Base-by-base conservation (phyloP, 2,113 vertebrate species). In the Theristicus caerulescens region DNA sequence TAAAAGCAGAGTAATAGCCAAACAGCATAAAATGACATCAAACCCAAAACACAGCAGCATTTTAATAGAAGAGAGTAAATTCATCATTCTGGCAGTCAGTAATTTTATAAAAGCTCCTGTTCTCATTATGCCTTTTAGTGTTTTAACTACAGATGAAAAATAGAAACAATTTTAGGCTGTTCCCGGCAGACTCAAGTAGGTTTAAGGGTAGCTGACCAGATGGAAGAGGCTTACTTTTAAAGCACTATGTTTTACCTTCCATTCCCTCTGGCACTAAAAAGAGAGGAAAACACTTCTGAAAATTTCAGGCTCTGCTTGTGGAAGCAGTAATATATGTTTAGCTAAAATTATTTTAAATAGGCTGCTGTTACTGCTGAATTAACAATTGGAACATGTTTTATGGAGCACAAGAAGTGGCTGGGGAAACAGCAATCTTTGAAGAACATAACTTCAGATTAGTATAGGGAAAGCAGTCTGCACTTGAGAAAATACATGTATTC, bases 71-170 rank as follows among this genome's bases (percentile, higher is more conserved):
- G 64, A 78, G 40, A 92, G 78, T 58, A 96, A 96, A 96, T 95
- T 76, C 36, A 95, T 96, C 82, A 82, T 96, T 65, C 71, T 93
- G 82, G 86, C 80, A 94, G 72, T 46, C 88, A 61, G 82, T 91
- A 76, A 80, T 85, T 95, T 93, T 57, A 95, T 88, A 84, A 96
- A 95, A 71, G 86, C 72, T 93, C 67, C 47, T 73, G 18, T 82
- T 84, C 94, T 96, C 55, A 91, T 97, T 91, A 95, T 88, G 26
- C 44, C 84, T 76, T 83, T 96, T 92, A 90, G 57, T 88, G 77
- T 95, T 95, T 97, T 92, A 96, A 97, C 94, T 55, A 71, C 34
- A 82, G 57, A 93, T 88, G 84, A 86, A 78, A 94, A 96, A 91
- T 83, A 69, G 79, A 82, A 79, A 92, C 77, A 88, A 74, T 90